Evolutionary conservation across 2,888 invertebrate genomes (phyloP).

Genomic region (Pristionchus maxplancki): DNA sequence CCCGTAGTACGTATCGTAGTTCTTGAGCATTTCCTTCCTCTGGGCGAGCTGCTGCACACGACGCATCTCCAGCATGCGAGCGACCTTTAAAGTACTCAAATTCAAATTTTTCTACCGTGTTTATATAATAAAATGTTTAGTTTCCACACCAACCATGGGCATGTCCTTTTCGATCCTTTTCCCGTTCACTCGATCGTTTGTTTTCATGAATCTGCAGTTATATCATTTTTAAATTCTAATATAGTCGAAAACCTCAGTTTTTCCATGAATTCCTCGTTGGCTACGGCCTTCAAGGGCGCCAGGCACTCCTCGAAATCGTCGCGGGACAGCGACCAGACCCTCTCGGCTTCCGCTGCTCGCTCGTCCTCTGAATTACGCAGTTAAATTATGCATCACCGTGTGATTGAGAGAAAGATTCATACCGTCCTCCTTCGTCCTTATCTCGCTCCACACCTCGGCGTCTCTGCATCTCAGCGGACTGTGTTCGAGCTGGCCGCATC

Average conservation of each 20-base stretch:
- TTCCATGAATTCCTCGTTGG: neutral
- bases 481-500: neutral
- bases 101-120: neutral
- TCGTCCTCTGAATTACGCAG: neutral
- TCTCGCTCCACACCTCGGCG: neutral
- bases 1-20: neutral
- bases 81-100: neutral
- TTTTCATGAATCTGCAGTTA: neutral
- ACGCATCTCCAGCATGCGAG: neutral
- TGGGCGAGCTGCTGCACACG: neutral
- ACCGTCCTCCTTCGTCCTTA: neutral
- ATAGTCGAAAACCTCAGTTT: neutral
- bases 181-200: neutral
- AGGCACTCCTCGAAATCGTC: neutral
- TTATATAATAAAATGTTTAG: neutral
- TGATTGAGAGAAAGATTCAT: neutral
- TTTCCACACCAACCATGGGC: neutral
- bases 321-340: neutral
- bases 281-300: neutral
- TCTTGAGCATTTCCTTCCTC: neutral
- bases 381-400: neutral
- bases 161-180: neutral
- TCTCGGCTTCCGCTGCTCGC: neutral
- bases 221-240: neutral
- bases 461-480: neutral